Percentiles rank a stretch among this genome's conserved stretches.
These are phyloP conservation scores for Caenorhabditis briggsae DNA, from an alignment of 1,140 invertebrate species.

Conservation along the genomic window DNA sequence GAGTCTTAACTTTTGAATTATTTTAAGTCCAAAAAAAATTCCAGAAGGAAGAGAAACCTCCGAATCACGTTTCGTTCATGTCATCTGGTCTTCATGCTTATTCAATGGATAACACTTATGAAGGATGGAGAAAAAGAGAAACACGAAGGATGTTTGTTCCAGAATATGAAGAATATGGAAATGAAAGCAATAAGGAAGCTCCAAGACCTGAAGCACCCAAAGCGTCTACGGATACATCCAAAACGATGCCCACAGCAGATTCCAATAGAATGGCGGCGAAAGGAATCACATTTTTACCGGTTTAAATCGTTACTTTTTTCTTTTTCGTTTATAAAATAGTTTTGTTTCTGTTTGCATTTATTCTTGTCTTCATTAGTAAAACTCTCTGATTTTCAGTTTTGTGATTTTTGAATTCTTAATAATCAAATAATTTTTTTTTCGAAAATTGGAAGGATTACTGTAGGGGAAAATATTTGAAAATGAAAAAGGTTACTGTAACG, in stretches of 20 bases:
- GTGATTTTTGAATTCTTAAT: too few species aligned
- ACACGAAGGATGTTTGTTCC: background rate
- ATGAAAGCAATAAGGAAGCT: background rate
- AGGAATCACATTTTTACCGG: background rate
- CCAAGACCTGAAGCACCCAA: background rate
- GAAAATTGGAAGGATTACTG: too few species aligned
- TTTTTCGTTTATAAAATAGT: too few species aligned
- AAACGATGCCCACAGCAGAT: too few species aligned
- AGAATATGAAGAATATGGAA: background rate
- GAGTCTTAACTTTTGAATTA: background rate
- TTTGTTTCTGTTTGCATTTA: too few species aligned
- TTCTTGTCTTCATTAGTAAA: too few species aligned
- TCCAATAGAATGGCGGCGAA: background rate
- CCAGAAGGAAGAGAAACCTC: background rate
- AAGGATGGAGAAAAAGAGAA: constrained; percentile 30
- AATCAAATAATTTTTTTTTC: too few species aligned
- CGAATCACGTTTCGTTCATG: background rate
- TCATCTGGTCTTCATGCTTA: background rate
- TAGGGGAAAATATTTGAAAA: too few species aligned
- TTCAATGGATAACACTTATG: constrained; percentile 29
- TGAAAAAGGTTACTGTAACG: too few species aligned
- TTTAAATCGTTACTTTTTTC: background rate
- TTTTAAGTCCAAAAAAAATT: background rate
- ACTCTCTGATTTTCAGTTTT: too few species aligned
- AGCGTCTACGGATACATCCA: too few species aligned